Evolutionary conservation across 2,888 invertebrate genomes (phyloP), one percentile per base, ranked within the genome.

Genomic region (Pseudoips prasinana): DNA sequence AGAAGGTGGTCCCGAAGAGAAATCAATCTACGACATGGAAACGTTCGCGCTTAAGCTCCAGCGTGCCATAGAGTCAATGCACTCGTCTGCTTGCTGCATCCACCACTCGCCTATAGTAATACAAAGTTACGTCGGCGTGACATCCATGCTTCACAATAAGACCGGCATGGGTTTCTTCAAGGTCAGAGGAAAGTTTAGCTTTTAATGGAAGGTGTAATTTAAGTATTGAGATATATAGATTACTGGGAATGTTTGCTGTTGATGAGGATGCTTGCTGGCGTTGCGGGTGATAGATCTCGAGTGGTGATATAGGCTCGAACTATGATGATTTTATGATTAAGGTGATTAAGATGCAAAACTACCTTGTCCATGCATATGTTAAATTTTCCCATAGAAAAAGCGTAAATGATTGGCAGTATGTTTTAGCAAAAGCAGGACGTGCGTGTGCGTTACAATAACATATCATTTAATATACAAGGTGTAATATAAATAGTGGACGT

Each of bases 121-220:
- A 49, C 93, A 95, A 66, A 95, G 94, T 70, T 96, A 96, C 65
- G 90, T 95, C 7, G 95, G 95, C 3, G 77, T 96, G 22, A 92
- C 94, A 6, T 95, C 96, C 1, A 75, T 96, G 24, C 90, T 96
- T 3, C 94, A 95, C 69, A 96, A 96, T 79, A 93, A 95, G 61
- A 94, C 94, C 53, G 91, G 92, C 48, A 89, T 96, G 71, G 96
- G 96, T 1, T 96, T 95, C 84, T 96, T 95, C 80, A 95, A 95
- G 85, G 94, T 95, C 41, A 90, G 96, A 52, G 95, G 96, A 51
- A 95, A 94, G 73, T 92, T 96, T 66, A 95, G 96, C 73, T 95
- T 95, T 72, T 95, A 92, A 49, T 3, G 29, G 10, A 28, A 39
- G 22, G 11, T 28, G 22, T 8, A 22, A 28, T n/a, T 44, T 33